Conservation (phyloP, 1,140 invertebrate genomes). For the Myzus persicae region DNA sequence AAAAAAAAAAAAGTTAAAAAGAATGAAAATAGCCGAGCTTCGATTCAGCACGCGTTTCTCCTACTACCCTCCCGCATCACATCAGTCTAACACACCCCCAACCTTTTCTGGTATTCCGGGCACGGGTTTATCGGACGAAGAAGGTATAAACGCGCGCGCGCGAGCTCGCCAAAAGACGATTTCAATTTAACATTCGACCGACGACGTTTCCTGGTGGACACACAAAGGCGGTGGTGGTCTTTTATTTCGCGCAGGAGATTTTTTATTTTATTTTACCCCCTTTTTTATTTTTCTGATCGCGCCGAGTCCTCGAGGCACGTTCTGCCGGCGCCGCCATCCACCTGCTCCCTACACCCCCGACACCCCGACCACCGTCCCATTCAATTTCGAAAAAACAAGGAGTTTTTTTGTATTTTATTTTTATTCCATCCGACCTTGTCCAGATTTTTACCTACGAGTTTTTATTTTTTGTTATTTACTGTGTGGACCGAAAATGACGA, state of each 20-base stretch:
- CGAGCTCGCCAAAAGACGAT: slow-evolving; percentile 17
- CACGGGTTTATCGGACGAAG: slow-evolving; percentile 49
- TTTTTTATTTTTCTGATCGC: slow-evolving; percentile 28
- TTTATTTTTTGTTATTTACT: slow-evolving; percentile 40
- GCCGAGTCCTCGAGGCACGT: slow-evolving; percentile 53
- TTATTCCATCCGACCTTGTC: slow-evolving; percentile 9
- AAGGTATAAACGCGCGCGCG: not conserved
- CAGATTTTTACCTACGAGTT: slow-evolving; percentile 52
- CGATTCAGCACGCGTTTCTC: slow-evolving; percentile 18
- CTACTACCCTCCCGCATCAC: not conserved
- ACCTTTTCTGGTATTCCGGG: slow-evolving; percentile 46
- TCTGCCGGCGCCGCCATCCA: not conserved
- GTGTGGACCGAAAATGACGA: slow-evolving; percentile 40
- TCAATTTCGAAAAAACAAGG: slow-evolving; percentile 54
- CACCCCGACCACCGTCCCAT: not conserved
- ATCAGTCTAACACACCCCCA: not conserved
- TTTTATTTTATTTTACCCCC: slow-evolving; percentile 25
- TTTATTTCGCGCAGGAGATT: slow-evolving; percentile 45
- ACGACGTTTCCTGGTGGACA: slow-evolving; percentile 58
- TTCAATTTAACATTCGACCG: slow-evolving; percentile 59
- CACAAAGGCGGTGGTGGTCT: slow-evolving; percentile 44
- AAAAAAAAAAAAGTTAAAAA: slow-evolving; percentile 18
- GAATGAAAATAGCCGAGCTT: slow-evolving; percentile 22
- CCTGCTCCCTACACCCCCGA: not conserved
- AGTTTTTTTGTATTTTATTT: slow-evolving; percentile 23